These are phyloP conservation scores for Eulemur mongoz DNA, from an alignment of 2,797 vertebrate genomes.

Conservation along the genomic window DNA sequence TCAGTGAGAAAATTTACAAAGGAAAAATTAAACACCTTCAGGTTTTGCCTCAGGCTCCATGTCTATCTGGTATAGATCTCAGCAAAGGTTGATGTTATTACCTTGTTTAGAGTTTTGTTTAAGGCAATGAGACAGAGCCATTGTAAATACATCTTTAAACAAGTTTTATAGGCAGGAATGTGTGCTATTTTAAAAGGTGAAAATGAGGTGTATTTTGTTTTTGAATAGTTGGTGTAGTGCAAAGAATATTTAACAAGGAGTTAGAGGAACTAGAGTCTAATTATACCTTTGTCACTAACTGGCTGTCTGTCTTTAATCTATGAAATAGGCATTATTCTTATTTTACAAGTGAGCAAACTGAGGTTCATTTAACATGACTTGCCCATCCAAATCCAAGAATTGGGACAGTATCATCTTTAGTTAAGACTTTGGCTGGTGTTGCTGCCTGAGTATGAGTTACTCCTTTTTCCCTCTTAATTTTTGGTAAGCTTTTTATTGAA, in stretches of 20 bases:
- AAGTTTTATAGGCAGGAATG: background rate
- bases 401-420: background rate
- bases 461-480: background rate
- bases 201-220: background rate
- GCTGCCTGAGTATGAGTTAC: background rate
- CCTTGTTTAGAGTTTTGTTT: conserved; percentile 57
- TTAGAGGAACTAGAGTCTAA: background rate
- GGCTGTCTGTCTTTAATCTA: background rate
- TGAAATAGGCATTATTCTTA: background rate
- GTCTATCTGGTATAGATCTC: conserved; percentile 37
- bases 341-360: background rate
- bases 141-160: conserved; percentile 15
- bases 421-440: background rate
- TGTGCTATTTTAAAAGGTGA: background rate
- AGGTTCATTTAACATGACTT: background rate
- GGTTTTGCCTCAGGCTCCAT: conserved; percentile 55
- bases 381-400: background rate
- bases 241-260: background rate
- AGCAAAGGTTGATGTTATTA: conserved; percentile 2
- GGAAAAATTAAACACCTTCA: conserved; percentile 33
- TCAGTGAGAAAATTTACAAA: conserved; percentile 56
- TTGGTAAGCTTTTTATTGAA: background rate
- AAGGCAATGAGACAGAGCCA: background rate
- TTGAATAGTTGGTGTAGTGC: background rate
- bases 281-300: background rate